Evolutionary conservation across 2,113 vertebrate genomes (phyloP).

Genomic region (Aegypius monachus): DNA sequence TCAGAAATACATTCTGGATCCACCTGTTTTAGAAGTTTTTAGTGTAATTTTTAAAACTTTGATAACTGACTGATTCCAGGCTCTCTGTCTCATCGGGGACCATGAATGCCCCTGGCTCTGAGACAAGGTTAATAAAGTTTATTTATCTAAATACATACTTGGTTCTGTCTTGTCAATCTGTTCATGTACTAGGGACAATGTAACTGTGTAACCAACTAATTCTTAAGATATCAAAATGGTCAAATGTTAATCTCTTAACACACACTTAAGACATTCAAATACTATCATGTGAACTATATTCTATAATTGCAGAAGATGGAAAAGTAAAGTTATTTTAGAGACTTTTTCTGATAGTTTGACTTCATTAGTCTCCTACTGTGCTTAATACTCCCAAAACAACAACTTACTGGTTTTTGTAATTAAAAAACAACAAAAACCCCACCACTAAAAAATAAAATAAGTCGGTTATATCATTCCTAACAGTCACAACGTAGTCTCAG

Average conservation of each 20-base stretch:
- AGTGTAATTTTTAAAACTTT: background rate
- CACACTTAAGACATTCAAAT: background rate
- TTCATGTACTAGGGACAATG: background rate
- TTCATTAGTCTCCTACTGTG: background rate
- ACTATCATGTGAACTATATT: background rate
- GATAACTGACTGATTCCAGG: background rate
- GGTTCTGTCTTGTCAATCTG: background rate
- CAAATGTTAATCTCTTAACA: background rate
- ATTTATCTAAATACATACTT: background rate
- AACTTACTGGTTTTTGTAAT: background rate
- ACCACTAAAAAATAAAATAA: background rate
- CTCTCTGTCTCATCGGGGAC: background rate
- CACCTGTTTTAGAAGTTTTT: background rate
- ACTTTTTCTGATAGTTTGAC: background rate
- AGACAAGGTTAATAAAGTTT: background rate
- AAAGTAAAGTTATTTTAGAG: background rate
- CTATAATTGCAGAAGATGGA: background rate
- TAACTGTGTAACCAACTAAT: background rate
- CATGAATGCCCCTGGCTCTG: background rate
- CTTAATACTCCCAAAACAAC: background rate
- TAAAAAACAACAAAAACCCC: background rate
- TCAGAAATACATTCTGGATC: background rate
- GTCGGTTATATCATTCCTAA: background rate
- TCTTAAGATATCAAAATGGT: background rate
- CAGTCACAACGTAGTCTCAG: background rate